Evolutionary conservation across 2,797 vertebrate species (phyloP), one percentile per base, ranked within the genome.

Genomic region (Cynopterus sphinx): DNA sequence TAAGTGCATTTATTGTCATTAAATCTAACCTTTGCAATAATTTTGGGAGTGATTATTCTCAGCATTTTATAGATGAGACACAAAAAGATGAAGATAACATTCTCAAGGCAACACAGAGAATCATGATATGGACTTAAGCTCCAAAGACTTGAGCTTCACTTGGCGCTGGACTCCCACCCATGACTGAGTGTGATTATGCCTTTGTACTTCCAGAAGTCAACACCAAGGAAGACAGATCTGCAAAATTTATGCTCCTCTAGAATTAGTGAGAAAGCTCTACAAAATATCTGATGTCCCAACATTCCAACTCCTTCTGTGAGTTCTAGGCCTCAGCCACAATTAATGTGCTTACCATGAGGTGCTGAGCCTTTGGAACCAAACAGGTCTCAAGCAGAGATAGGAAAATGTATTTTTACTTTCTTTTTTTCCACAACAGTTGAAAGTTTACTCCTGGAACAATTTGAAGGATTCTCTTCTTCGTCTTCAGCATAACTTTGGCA

Each of bases 401-500:
- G 63, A 19, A 75, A 86, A 79, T 57, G 36, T 53, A 24, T 41
- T 73, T 94, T 75, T 87, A 90, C 59, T 83, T 87, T 87, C 31
- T 87, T 81, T 93, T 81, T 94, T 88, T 90, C 75, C 43, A 43
- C 63, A 91, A 70, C 11, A 89, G 51, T 94, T 71, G 86, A 88
- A 75, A 78, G 13, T 91, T 93, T 86, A 77, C 74, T 95, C 39
- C 87, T 87, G 87, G 75, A 95, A 90, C 12, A 68, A 81, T 97
- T 91, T 88, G 94, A 87, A 96, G 63, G 86, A 92, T 88, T 96
- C 53, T 86, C 77, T 91, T 85, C 87, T 97, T 17, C 46, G 39
- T 85, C 33, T 33, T 91, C 55, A 39, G 75, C 4, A 17, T 96
- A 92, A 92, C 84, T 87, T 91, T 97, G 94, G 95, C 94, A 89